Conservation (phyloP, 2,797 vertebrate species). For the Manis crassicaudata region DNA sequence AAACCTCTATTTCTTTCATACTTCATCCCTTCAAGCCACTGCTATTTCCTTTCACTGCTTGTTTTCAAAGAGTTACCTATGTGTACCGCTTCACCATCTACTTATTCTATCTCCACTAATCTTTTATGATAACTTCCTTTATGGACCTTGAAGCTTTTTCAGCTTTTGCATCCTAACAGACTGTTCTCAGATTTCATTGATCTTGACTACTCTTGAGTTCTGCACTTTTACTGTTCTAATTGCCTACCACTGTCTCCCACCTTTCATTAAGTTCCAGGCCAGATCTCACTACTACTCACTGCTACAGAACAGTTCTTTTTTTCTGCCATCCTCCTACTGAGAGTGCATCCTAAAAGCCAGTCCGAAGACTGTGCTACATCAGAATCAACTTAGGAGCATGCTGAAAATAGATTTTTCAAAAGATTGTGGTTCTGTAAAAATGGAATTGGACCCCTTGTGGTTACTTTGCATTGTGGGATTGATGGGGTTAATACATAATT, state of each 20-base stretch:
- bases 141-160: neutral
- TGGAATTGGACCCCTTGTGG: slow-evolving; percentile 17
- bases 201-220: neutral
- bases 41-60: neutral
- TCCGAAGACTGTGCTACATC: slow-evolving; percentile 1
- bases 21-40: neutral
- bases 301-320: slow-evolving; percentile 3
- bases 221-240: neutral
- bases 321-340: neutral
- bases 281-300: neutral
- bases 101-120: neutral
- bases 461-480: neutral
- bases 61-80: slow-evolving; percentile 18
- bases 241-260: neutral
- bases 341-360: neutral
- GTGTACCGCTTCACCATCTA: neutral
- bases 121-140: slow-evolving; percentile 15
- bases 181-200: slow-evolving; percentile 32
- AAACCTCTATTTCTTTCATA: slow-evolving; percentile 3
- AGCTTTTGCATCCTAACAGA: slow-evolving; percentile 7
- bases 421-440: neutral
- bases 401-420: slow-evolving; percentile 4
- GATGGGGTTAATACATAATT: too few species aligned
- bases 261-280: slow-evolving; percentile 31
- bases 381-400: neutral